phyloP scores from a whole-genome alignment of 2,797 vertebrate genomes.

The Heterohyrax brucei region DNA sequence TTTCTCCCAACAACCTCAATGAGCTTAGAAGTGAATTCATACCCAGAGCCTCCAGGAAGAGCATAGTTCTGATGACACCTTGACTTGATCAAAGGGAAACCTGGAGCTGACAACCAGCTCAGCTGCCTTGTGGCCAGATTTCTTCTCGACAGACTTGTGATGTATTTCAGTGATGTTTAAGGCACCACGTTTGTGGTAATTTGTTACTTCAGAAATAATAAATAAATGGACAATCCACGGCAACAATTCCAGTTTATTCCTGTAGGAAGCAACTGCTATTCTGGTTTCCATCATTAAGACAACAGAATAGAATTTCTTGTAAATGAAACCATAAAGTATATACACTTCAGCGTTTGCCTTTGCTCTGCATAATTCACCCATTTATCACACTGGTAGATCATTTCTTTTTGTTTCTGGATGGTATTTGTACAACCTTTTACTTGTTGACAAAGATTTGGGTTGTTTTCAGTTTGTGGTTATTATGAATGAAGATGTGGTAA shows the following conservation, averaged over 20 bases:
- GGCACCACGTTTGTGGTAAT: too few species aligned
- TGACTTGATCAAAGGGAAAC: not conserved
- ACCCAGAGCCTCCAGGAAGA: not conserved
- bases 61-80: not conserved
- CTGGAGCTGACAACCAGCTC: not conserved
- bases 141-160: not conserved
- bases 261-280: not conserved
- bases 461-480: too few species aligned
- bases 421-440: too few species aligned
- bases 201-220: too few species aligned
- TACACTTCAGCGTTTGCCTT: not conserved
- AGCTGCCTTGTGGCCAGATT: not conserved
- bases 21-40: not conserved
- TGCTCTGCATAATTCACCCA: not conserved
- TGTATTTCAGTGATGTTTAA: too few species aligned
- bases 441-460: too few species aligned
- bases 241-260: not conserved
- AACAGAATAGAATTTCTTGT: not conserved
- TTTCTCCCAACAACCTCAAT: not conserved
- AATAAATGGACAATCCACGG: too few species aligned
- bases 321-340: too few species aligned
- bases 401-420: not conserved
- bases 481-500: too few species aligned
- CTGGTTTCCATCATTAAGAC: not conserved
- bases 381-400: not conserved